Percentiles rank a stretch among this genome's conserved stretches.
phyloP scores from a whole-genome alignment of 1,140 invertebrate genomes.

The Lanistes nyassanus region DNA sequence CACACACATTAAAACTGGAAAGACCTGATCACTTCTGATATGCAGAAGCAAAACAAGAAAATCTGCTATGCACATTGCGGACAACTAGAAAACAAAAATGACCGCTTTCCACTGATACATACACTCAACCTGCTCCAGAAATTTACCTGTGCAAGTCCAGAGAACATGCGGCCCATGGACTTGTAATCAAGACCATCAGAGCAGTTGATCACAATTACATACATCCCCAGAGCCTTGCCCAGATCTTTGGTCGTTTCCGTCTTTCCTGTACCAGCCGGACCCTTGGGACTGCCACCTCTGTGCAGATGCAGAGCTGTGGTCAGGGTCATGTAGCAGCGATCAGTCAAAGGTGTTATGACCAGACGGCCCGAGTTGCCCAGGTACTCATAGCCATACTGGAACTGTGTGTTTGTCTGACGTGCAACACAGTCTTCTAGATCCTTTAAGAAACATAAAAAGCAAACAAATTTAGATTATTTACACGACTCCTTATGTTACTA shows the following conservation, averaged over 20 bases:
- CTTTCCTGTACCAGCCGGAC: constrained; percentile 77
- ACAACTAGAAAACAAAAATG: no score
- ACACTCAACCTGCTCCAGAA: constrained; percentile 73
- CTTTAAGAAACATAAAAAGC: constrained; percentile 34
- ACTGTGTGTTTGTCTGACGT: constrained; percentile 65
- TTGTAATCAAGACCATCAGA: constrained; percentile 96
- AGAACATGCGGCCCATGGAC: constrained; percentile 89
- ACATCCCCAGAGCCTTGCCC: constrained; percentile 97
- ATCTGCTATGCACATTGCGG: no score
- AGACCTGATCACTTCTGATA: no score
- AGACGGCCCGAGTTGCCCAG: constrained; percentile 65
- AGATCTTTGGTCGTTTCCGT: constrained; percentile 98
- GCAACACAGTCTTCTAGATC: constrained; percentile 65
- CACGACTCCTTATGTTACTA: no score
- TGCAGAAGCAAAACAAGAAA: background rate
- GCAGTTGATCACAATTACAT: constrained; percentile 98
- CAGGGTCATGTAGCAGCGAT: constrained; percentile 74
- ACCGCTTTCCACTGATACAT: background rate
- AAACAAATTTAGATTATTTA: background rate
- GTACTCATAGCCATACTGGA: constrained; percentile 67
- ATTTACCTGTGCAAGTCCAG: constrained; percentile 83
- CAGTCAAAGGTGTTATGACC: constrained; percentile 68
- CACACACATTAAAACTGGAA: constrained; percentile 1
- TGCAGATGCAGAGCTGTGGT: constrained; percentile 89
- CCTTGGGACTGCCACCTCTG: constrained; percentile 73